Percentiles rank a stretch among this genome's conserved stretches.
Evolutionary conservation across 2,113 vertebrate species (phyloP).

Genomic region (Pleuronectes platessa): DNA sequence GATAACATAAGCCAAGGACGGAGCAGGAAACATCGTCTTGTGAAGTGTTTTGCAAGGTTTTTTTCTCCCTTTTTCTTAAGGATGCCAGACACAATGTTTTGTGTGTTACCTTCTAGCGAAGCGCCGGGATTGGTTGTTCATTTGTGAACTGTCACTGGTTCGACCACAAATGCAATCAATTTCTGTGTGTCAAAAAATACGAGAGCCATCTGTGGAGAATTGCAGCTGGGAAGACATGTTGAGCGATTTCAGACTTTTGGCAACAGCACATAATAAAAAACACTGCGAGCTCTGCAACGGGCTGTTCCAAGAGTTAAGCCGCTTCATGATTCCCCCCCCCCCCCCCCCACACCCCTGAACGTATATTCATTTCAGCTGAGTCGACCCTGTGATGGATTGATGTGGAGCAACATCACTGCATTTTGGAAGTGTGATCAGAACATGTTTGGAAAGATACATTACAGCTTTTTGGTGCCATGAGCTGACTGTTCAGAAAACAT

Average conservation of each 20-base stretch:
- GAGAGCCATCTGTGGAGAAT: constrained; percentile 15
- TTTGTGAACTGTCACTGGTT: constrained; percentile 49
- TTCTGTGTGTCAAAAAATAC: constrained; percentile 38
- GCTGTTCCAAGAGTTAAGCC: constrained; percentile 40
- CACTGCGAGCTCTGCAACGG: constrained; percentile 29
- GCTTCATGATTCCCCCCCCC: constrained; percentile 8
- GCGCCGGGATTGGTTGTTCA: constrained; percentile 14
- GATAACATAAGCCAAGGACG: constrained; percentile 47
- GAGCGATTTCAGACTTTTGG: constrained; percentile 42
- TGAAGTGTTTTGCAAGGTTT: constrained; percentile 9
- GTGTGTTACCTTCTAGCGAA: constrained; percentile 28
- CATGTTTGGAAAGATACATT: constrained; percentile 57
- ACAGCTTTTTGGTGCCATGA: constrained; percentile 44
- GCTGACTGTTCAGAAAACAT: constrained; percentile 57
- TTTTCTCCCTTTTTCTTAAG: not conserved
- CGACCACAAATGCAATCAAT: constrained; percentile 47
- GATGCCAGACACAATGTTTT: constrained; percentile 6
- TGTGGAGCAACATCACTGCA: constrained; percentile 64
- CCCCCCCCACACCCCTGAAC: not conserved
- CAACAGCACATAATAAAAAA: constrained; percentile 62
- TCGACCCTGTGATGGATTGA: constrained; percentile 51
- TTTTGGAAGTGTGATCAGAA: constrained; percentile 57
- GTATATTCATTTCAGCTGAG: constrained; percentile 43
- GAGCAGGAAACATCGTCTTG: constrained; percentile 51
- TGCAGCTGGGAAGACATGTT: constrained; percentile 43